A percentile compares a stretch with the other conserved stretches of the same genome.
phyloP scores from a whole-genome alignment of 2,888 invertebrate genomes.

The Galerucella nymphaeae region DNA sequence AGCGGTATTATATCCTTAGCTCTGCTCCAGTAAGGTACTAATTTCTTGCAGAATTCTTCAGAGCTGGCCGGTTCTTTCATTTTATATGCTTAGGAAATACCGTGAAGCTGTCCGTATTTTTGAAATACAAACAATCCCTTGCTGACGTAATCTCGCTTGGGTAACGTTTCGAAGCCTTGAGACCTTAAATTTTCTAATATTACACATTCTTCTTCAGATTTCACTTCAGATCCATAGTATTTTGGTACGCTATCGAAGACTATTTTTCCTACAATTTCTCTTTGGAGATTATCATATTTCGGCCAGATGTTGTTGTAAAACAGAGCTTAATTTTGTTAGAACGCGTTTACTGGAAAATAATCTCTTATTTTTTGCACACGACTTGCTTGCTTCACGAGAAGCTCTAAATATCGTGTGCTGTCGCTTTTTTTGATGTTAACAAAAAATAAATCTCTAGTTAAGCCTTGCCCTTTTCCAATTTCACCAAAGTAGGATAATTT shows the following conservation, averaged over 20 bases:
- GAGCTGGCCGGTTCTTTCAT: conserved; percentile 39
- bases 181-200: conserved; percentile 44
- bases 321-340: conserved; percentile 38
- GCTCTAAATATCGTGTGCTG: conserved; percentile 11
- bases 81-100: conserved; percentile 46
- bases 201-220: conserved; percentile 36
- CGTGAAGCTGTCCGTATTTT: conserved; percentile 51
- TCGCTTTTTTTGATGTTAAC: conserved; percentile 30
- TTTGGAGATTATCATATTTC: conserved; percentile 31
- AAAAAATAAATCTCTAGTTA: conserved; percentile 35
- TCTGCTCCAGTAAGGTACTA: conserved; percentile 18
- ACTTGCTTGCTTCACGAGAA: conserved; percentile 39
- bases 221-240: conserved; percentile 21
- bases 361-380: conserved; percentile 12
- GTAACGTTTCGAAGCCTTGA: conserved; percentile 33
- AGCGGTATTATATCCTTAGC: conserved; percentile 4
- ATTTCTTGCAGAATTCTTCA: conserved; percentile 8
- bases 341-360: conserved; percentile 22
- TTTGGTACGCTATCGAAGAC: conserved; percentile 33
- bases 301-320: conserved; percentile 40
- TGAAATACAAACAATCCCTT: conserved; percentile 46
- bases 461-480: conserved; percentile 40
- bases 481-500: background rate
- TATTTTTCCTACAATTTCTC: background rate
- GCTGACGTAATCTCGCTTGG: conserved; percentile 40